Base-by-base conservation (phyloP, 2,888 invertebrate genomes). In the Lamproptera curius region DNA sequence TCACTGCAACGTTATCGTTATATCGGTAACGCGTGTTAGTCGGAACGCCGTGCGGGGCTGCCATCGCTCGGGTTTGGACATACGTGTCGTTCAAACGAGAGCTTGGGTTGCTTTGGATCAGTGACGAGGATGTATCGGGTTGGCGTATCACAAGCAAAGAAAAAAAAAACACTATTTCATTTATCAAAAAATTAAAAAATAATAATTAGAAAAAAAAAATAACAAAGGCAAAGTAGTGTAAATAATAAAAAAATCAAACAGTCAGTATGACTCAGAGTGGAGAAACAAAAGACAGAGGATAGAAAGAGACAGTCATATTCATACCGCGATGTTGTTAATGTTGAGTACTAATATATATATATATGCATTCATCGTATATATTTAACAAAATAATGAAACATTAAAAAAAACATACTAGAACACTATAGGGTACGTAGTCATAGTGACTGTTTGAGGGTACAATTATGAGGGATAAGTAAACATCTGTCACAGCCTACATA, bases 131-230 rank as follows among this genome's bases (percentile, higher is more conserved):
- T 70, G 71, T 72, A 72, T 65, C 79, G 80, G 85, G 83, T 73
- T 79, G 83, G 84, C 83, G 84, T 66, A 62, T 79, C 82, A 82
- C 86, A 87, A 87, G 87, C 87, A 84, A 84, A 80, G 70, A 40
- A 67, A 80, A 71, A 41, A 67, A 65, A 74, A 78, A 80, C 74
- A 80, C 82, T 82, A 79, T 75, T 73, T 67, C 71, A 69, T 28
- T 10, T 9, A n/a, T 10, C 28, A 28, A 28, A 28, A 28, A n/a
- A n/a, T 20, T 20, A 31, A 31, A 70, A 71, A 76, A 73, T 70
- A 60, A 43, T 35, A 43, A 48, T 42, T 37, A 70, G 31, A 11
- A 2, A 31, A 11, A 31, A 69, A 63, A 69, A 59, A 68, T 70
- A 65, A 71, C 63, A 67, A 56, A 66, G 60, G 63, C 31, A 64